phyloP scores from a whole-genome alignment of 2,888 invertebrate species.

The Chrysodeixis includens region DNA sequence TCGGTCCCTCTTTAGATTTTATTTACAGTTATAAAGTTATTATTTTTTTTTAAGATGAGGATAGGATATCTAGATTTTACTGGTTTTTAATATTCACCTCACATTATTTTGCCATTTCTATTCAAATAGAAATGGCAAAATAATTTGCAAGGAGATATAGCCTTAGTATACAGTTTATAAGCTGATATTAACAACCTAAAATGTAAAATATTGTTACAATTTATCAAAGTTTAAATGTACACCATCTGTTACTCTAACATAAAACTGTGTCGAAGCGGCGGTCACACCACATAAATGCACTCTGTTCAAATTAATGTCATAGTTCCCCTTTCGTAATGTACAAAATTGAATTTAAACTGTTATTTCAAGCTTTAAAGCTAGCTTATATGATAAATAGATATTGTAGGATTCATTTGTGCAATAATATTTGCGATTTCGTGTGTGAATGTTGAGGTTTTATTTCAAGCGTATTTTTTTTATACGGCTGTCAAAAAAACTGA shows the following conservation, averaged over 20 bases:
- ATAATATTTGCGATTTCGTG: too few relatives aligned
- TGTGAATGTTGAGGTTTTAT: too few relatives aligned
- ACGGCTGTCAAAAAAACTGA: too few relatives aligned
- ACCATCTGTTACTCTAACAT: not conserved
- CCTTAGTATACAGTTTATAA: not conserved
- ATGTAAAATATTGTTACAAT: not conserved
- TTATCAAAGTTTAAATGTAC: not conserved
- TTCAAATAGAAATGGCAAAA: too few relatives aligned
- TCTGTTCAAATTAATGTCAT: not conserved
- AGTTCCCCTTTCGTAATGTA: not conserved
- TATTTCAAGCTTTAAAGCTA: not conserved
- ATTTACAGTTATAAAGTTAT: too few relatives aligned
- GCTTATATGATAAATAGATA: not conserved
- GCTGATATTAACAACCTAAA: not conserved
- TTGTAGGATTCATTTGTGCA: not conserved
- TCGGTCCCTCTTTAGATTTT: too few relatives aligned
- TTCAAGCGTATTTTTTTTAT: too few relatives aligned
- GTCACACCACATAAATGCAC: conserved; percentile 4
- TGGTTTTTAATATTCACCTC: too few relatives aligned
- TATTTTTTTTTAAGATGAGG: too few relatives aligned
- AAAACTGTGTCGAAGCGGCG: conserved; percentile 2
- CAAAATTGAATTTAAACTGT: not conserved
- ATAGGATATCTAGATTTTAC: too few relatives aligned
- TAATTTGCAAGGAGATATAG: too few relatives aligned
- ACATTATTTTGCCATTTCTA: too few relatives aligned